Evolutionary conservation across 2,113 vertebrate genomes (phyloP).

Genomic region (Menura novaehollandiae): DNA sequence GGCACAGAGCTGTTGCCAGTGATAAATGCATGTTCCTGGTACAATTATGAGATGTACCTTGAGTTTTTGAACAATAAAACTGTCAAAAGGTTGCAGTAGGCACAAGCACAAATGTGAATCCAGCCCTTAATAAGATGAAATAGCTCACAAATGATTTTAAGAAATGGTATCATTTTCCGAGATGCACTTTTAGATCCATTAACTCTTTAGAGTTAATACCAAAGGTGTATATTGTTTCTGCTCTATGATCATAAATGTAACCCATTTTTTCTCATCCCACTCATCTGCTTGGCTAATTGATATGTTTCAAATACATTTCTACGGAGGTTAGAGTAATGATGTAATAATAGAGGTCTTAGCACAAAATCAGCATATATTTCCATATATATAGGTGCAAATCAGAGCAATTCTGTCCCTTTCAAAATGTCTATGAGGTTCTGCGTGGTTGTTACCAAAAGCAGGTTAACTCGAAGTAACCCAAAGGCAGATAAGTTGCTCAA

Average conservation of each 20-base stretch:
- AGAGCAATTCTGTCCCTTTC: not conserved
- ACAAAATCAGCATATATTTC: not conserved
- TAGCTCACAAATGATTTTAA: conserved; percentile 27
- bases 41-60: conserved; percentile 66
- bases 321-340: not conserved
- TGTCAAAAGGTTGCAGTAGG: conserved; percentile 62
- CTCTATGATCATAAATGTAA: not conserved
- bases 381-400: not conserved
- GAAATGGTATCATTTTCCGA: not conserved
- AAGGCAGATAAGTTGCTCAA: not conserved
- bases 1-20: conserved; percentile 46
- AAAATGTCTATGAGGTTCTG: not conserved
- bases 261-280: not conserved
- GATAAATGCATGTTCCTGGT: conserved; percentile 62
- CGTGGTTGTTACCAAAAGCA: not conserved
- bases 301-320: not conserved
- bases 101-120: conserved; percentile 14
- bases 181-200: not conserved
- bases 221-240: not conserved
- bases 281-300: not conserved
- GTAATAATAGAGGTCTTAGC: not conserved
- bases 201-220: not conserved
- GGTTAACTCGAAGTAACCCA: not conserved
- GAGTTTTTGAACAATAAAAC: conserved; percentile 65
- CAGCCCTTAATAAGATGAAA: conserved; percentile 13